Evolutionary conservation across 1,140 invertebrate genomes (phyloP).

Genomic region (Penaeus indicus): DNA sequence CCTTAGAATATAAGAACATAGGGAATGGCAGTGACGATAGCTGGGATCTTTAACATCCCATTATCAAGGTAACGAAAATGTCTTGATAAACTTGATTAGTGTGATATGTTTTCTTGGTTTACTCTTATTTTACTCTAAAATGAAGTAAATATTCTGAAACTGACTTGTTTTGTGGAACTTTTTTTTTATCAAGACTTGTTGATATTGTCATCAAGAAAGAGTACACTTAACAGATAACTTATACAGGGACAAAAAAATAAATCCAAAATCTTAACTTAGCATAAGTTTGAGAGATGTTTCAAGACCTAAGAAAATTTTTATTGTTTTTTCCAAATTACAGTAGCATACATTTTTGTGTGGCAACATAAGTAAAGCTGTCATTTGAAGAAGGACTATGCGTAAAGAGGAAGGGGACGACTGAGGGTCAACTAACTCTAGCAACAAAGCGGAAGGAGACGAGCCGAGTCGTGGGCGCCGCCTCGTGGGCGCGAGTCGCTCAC

Average conservation of each 20-base stretch:
- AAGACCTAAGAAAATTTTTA: neutral
- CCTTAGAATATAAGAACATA: too few relatives aligned
- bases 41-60: too few relatives aligned
- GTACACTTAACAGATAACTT: neutral
- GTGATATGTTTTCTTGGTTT: slow-evolving; percentile 46
- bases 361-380: slow-evolving; percentile 20
- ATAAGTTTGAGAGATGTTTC: slow-evolving; percentile 40
- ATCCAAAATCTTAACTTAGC: neutral
- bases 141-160: too few relatives aligned
- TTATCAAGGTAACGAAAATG: too few relatives aligned
- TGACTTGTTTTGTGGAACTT: too few relatives aligned
- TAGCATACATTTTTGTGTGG: slow-evolving; percentile 1
- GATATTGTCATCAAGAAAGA: neutral
- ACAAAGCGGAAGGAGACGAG: neutral
- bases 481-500: slow-evolving; percentile 23
- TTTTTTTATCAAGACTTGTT: neutral
- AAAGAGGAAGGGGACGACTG: neutral
- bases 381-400: neutral
- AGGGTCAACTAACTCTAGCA: neutral
- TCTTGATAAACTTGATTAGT: too few relatives aligned
- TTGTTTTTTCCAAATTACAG: slow-evolving; percentile 21
- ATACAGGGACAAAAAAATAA: neutral
- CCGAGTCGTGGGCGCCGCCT: neutral
- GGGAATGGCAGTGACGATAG: too few relatives aligned
- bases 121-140: too few relatives aligned